Conservation (phyloP, 2,888 invertebrate genomes). For the Machimus atricapillus region DNA sequence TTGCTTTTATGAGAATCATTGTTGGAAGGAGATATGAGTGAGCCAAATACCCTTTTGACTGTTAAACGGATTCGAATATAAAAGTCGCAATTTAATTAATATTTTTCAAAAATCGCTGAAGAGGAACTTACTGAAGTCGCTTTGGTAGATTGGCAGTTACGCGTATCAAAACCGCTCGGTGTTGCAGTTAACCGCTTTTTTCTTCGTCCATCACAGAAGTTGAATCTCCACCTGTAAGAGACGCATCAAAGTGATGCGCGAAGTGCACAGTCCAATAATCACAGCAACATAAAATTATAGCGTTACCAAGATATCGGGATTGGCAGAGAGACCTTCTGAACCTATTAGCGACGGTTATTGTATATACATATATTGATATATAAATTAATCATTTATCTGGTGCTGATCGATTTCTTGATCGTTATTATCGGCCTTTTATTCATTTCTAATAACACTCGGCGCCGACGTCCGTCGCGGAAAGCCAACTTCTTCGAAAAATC, state of each 20-base stretch:
- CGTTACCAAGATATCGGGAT: background rate
- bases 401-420: background rate
- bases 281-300: background rate
- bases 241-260: background rate
- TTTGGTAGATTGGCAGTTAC: background rate
- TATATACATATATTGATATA: background rate
- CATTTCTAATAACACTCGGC: background rate
- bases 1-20: background rate
- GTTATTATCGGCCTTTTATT: background rate
- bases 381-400: background rate
- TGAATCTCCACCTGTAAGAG: background rate
- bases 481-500: background rate
- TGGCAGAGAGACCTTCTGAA: background rate
- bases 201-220: background rate
- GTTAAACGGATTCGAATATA: background rate
- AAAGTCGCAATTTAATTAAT: background rate
- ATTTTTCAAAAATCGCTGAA: background rate
- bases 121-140: background rate
- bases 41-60: background rate
- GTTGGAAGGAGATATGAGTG: background rate
- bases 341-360: background rate
- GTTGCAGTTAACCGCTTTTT: background rate
- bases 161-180: background rate
- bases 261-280: background rate
- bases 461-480: background rate